phyloP scores from a whole-genome alignment of 1,140 invertebrate species.

The Capitella teleta region DNA sequence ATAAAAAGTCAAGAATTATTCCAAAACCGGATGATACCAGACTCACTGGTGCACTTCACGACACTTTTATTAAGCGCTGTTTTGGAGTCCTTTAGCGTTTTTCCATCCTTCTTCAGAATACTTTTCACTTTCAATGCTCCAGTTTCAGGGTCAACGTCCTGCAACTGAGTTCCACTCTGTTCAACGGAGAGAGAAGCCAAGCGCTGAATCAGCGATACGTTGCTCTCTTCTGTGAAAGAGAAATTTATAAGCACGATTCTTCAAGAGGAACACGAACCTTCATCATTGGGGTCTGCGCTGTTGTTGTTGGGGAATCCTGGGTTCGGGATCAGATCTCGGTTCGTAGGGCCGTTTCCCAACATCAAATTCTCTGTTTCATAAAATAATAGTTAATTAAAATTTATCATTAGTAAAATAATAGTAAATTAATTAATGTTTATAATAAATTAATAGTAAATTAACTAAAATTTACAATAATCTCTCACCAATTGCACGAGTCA shows the following conservation, averaged over 20 bases:
- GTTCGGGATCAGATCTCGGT: too few species aligned
- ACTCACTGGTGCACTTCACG: neutral
- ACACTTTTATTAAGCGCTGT: neutral
- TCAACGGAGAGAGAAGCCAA: constrained; percentile 23
- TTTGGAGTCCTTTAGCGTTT: constrained; percentile 1
- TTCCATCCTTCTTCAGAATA: neutral
- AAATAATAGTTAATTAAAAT: too few species aligned
- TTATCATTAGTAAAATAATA: too few species aligned
- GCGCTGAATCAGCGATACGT: constrained; percentile 24
- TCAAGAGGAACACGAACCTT: constrained; percentile 12
- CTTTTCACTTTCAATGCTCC: constrained; percentile 17
- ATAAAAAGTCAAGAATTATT: neutral
- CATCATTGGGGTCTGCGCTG: constrained; percentile 8
- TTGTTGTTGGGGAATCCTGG: neutral
- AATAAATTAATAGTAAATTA: too few species aligned
- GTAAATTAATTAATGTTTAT: too few species aligned
- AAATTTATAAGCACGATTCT: too few species aligned
- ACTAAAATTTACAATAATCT: too few species aligned
- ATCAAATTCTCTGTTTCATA: too few species aligned
- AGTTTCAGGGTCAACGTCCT: constrained; percentile 25
- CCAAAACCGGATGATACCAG: too few species aligned
- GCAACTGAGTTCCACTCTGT: constrained; percentile 19
- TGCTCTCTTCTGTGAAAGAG: too few species aligned
- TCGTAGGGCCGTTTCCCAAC: too few species aligned
- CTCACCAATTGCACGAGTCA: too few species aligned